A percentile compares a stretch with the other conserved stretches of the same genome.
These are phyloP conservation scores for Habropoda laboriosa DNA, from an alignment of 1,140 invertebrate genomes.

Conservation along the genomic window DNA sequence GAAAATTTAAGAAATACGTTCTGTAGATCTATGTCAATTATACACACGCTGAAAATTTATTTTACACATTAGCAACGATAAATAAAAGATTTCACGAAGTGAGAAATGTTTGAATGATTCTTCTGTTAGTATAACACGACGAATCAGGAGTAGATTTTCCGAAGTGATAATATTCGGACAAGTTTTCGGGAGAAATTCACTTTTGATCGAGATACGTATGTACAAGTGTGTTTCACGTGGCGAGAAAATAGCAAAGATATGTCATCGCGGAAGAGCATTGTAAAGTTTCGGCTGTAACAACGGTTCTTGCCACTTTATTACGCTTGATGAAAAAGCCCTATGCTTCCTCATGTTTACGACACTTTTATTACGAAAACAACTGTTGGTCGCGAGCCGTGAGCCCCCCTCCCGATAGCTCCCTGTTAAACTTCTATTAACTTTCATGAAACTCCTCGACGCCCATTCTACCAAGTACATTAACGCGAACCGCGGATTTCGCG, in stretches of 20 bases:
- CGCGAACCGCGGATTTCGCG: background rate
- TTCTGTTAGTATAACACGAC: too few species aligned
- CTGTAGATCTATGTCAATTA: too few species aligned
- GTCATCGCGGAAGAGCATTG: constrained; percentile 6
- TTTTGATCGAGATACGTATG: background rate
- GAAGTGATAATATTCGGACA: background rate
- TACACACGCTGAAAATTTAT: too few species aligned
- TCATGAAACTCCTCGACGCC: background rate
- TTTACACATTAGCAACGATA: too few species aligned
- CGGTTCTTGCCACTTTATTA: constrained; percentile 36
- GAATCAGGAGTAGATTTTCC: background rate
- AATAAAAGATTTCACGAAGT: too few species aligned
- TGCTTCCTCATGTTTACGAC: constrained; percentile 33
- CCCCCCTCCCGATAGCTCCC: constrained; percentile 9
- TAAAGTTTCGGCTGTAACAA: constrained; percentile 16
- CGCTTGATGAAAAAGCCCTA: constrained; percentile 39
- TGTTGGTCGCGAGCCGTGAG: constrained; percentile 11
- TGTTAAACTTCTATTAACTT: constrained; percentile 49
- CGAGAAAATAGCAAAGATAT: too few species aligned
- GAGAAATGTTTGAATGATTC: too few species aligned
- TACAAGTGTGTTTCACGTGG: too few species aligned
- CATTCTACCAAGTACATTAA: constrained; percentile 5
- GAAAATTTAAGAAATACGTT: too few species aligned
- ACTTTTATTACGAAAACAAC: constrained; percentile 48
- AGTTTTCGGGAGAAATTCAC: background rate